These are phyloP conservation scores for Drosophila anomelani DNA, from an alignment of 2,888 invertebrate genomes.

Conservation along the genomic window DNA sequence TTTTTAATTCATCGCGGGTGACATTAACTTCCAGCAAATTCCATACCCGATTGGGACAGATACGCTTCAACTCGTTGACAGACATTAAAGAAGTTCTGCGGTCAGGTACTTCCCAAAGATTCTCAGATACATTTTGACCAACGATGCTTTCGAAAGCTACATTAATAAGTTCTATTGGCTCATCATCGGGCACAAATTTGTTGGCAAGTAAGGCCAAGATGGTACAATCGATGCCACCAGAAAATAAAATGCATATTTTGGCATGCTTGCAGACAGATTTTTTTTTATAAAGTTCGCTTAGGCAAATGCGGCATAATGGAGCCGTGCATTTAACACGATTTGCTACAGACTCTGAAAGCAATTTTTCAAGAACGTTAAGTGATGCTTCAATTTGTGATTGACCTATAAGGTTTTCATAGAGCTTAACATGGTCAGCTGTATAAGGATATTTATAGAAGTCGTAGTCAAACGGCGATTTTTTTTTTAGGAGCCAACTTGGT, in stretches of 20 bases:
- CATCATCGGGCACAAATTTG: slow-evolving; percentile 87
- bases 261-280: slow-evolving; percentile 86
- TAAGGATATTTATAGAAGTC: slow-evolving; percentile 54
- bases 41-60: slow-evolving; percentile 90
- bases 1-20: slow-evolving; percentile 87
- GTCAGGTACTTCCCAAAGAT: slow-evolving; percentile 91
- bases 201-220: slow-evolving; percentile 93
- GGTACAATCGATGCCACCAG: slow-evolving; percentile 98
- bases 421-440: slow-evolving; percentile 5
- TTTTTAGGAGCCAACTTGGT: slow-evolving; percentile 53
- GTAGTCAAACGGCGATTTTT: slow-evolving; percentile 15
- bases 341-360: slow-evolving; percentile 54
- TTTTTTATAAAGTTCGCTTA: background rate
- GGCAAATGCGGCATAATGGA: slow-evolving; percentile 55
- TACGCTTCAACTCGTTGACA: slow-evolving; percentile 87
- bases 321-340: slow-evolving; percentile 56
- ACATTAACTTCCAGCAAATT: slow-evolving; percentile 93
- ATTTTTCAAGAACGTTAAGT: slow-evolving; percentile 34
- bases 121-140: slow-evolving; percentile 38
- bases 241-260: slow-evolving; percentile 94
- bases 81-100: slow-evolving; percentile 91
- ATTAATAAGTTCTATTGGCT: slow-evolving; percentile 95
- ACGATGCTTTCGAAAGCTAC: slow-evolving; percentile 90
- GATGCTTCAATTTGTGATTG: slow-evolving; percentile 32
- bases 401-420: slow-evolving; percentile 42